Evolutionary conservation across 2,888 invertebrate species (phyloP).

Genomic region (Eutolmus rufibarbis): DNA sequence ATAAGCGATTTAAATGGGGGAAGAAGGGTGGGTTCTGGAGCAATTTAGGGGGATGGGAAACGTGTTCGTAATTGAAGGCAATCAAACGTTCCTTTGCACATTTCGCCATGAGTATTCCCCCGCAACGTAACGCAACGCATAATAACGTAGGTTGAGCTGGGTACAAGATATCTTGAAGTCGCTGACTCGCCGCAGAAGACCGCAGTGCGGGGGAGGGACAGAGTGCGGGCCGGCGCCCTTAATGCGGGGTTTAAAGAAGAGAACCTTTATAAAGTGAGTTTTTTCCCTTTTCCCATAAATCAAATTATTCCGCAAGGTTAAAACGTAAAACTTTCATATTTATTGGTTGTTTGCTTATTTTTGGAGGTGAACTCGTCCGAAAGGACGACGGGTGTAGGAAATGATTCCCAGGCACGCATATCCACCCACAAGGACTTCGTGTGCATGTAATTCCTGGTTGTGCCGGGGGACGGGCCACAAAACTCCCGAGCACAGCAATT

Average conservation of each 20-base stretch:
- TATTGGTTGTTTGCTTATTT: slow-evolving; percentile 26
- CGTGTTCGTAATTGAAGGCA: slow-evolving; percentile 15
- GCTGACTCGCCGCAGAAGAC: neutral
- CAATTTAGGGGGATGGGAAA: neutral
- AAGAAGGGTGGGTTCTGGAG: neutral
- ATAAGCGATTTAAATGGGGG: neutral
- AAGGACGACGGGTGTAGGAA: neutral
- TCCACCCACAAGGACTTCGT: neutral
- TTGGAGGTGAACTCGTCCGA: slow-evolving; percentile 4
- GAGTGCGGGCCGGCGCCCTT: neutral
- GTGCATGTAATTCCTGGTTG: neutral
- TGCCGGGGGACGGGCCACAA: neutral
- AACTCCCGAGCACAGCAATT: neutral
- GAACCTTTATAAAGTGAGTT: slow-evolving; percentile 1
- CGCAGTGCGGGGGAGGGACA: neutral
- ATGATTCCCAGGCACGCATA: slow-evolving; percentile 1
- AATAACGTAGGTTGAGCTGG: neutral
- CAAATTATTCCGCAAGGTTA: slow-evolving; percentile 16
- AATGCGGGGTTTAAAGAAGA: slow-evolving; percentile 9
- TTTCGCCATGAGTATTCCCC: neutral
- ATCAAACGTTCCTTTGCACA: slow-evolving; percentile 5
- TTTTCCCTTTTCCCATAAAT: slow-evolving; percentile 1
- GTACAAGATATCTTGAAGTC: neutral
- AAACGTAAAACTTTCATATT: slow-evolving; percentile 16
- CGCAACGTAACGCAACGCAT: neutral